Evolutionary conservation across 2,888 invertebrate species (phyloP).

Genomic region (Flabesymbios commensalis): DNA sequence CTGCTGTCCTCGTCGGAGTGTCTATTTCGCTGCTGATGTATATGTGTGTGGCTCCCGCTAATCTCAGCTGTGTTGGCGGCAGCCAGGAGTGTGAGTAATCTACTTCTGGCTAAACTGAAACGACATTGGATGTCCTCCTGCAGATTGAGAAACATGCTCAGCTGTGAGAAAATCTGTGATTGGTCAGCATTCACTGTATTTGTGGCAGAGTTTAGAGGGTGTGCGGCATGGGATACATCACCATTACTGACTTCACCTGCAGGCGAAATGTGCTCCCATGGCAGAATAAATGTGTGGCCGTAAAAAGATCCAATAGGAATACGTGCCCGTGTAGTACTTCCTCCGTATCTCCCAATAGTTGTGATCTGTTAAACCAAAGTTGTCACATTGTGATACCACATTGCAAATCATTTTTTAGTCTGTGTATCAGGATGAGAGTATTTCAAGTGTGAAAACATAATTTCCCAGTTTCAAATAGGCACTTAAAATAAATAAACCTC

Average conservation of each 20-base stretch:
- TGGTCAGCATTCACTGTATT: constrained; percentile 30
- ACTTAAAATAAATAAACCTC: too few species aligned
- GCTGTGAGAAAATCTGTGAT: constrained; percentile 53
- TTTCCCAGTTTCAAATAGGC: too few species aligned
- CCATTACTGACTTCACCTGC: not conserved
- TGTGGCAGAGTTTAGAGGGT: not conserved
- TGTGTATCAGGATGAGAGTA: too few species aligned
- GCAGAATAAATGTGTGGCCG: constrained; percentile 79
- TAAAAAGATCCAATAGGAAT: constrained; percentile 93
- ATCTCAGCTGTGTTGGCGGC: constrained; percentile 60
- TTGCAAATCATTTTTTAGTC: too few species aligned
- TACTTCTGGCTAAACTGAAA: constrained; percentile 81
- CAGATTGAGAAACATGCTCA: constrained; percentile 72
- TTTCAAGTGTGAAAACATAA: too few species aligned
- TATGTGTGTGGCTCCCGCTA: constrained; percentile 64
- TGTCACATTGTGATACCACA: too few species aligned
- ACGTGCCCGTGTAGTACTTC: constrained; percentile 86
- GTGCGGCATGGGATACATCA: not conserved
- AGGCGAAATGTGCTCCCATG: constrained; percentile 63
- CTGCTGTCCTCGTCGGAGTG: constrained; percentile 65
- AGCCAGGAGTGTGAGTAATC: constrained; percentile 75
- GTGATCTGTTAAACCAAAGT: constrained; percentile 72
- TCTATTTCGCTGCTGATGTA: constrained; percentile 71
- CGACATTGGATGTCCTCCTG: constrained; percentile 81
- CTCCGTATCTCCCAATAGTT: constrained; percentile 87